These are phyloP conservation scores for Conomelus anceps DNA, from an alignment of 2,888 invertebrate species.

Conservation along the genomic window DNA sequence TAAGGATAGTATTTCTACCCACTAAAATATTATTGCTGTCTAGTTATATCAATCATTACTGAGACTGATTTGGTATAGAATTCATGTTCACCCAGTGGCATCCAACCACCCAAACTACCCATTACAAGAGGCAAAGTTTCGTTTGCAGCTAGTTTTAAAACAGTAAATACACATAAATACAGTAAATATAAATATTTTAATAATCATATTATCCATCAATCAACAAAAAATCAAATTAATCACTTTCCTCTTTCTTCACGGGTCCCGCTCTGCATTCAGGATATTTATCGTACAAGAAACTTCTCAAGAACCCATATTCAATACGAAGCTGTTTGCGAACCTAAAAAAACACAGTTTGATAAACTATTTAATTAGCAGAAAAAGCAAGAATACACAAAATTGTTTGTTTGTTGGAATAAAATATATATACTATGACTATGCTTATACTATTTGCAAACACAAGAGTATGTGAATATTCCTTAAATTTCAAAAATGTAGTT, in stretches of 20 bases:
- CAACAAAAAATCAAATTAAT: background rate
- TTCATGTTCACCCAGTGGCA: too few relatives aligned
- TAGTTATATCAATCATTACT: too few relatives aligned
- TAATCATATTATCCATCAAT: background rate
- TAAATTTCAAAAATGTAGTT: too few relatives aligned
- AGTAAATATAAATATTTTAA: background rate
- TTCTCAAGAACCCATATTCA: conserved; percentile 64
- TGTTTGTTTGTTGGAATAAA: background rate
- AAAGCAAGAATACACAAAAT: background rate
- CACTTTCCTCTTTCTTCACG: background rate
- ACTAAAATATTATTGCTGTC: too few relatives aligned
- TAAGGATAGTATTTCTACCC: too few relatives aligned
- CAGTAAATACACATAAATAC: background rate
- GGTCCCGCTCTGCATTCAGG: conserved; percentile 51
- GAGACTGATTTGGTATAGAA: too few relatives aligned
- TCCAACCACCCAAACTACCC: too few relatives aligned
- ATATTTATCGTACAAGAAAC: conserved; percentile 65
- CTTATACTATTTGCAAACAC: too few relatives aligned
- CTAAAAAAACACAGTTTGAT: conserved; percentile 32
- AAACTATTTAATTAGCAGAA: background rate
- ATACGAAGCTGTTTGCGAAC: conserved; percentile 51
- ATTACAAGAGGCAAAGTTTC: too few relatives aligned
- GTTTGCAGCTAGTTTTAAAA: background rate
- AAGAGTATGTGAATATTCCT: too few relatives aligned
- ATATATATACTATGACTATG: background rate